Evolutionary conservation across 2,888 invertebrate genomes (phyloP), one percentile per base, ranked within the genome.

Genomic region (Spodoptera littoralis): DNA sequence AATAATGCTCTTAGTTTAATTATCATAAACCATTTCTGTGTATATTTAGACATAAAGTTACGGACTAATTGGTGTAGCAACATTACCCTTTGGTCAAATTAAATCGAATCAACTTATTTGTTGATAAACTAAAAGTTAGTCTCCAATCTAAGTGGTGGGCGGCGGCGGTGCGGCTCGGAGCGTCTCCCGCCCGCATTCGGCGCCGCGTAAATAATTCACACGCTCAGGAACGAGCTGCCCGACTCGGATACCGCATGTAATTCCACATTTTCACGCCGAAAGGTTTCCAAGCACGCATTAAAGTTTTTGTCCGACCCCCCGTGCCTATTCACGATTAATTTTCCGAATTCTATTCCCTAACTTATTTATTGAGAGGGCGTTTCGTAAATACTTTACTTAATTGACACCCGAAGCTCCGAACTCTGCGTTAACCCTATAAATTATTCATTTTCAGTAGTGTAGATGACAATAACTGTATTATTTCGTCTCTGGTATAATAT

Each of bases 211-310:
- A 92, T 92, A 90, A 90, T 92, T 91, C 85, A 88, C 88, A 83
- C 82, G 85, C 84, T 76, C 82, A 63, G 82, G 82, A 87, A 84
- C 88, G 89, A 86, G 84, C 86, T 81, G 82, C 79, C 84, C 84
- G 84, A 84, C 80, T 87, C 88, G 84, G 85, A 89, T 87, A 81
- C 88, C 88, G 86, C 87, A 82, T 88, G 88, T 91, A 90, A 90
- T 90, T 90, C 87, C 82, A 87, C 90, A 88, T 90, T 90, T 90
- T 92, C 90, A 84, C 90, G 85, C 88, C 83, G 84, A 86, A 88
- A 86, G 84, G 81, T 85, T 85, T 82, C 79, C 82, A 82, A 83
- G 83, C 84, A 89, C 88, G 85, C 88, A 90, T 92, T 92, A 85
- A 92, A 92, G 89, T 93, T 93, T 93, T 92, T 92, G 86, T 86